These are phyloP conservation scores for Tipula helvola DNA, from an alignment of 2,888 invertebrate species.

Conservation along the genomic window DNA sequence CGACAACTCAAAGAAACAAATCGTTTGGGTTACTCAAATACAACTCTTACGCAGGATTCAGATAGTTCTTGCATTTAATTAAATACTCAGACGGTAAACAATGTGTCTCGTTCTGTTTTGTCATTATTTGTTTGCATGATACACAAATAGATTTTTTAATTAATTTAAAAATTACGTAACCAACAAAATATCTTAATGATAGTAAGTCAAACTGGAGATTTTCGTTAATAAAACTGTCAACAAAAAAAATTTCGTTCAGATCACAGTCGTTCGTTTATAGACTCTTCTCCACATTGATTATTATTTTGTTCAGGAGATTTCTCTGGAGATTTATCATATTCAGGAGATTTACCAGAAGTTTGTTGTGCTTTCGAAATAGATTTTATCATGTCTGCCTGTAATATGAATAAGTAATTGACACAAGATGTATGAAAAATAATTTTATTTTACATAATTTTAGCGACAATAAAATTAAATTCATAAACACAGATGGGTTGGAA, in stretches of 20 bases:
- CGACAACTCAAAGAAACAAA: no score
- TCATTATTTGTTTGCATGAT: not conserved
- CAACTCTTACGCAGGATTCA: not conserved
- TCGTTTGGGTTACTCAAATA: not conserved
- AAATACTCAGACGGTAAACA: not conserved
- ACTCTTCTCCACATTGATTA: no score
- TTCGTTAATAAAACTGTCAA: not conserved
- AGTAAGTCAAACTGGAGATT: not conserved
- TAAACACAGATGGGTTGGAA: no score
- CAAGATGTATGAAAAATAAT: not conserved
- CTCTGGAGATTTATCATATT: not conserved
- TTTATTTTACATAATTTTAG: not conserved
- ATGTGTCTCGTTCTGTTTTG: not conserved
- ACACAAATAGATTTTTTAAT: not conserved
- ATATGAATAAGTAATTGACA: not conserved
- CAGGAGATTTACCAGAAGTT: no score
- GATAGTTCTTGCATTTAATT: not conserved
- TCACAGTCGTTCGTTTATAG: not conserved
- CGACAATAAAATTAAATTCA: not conserved
- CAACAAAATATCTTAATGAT: not conserved
- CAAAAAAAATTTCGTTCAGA: not conserved
- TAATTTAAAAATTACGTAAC: not conserved
- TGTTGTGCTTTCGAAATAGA: no score
- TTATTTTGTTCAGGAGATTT: not conserved
- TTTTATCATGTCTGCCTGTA: no score